Evolutionary conservation across 1,140 invertebrate species (phyloP), one percentile per base, ranked within the genome.

Genomic region (Ceratina australensis): DNA sequence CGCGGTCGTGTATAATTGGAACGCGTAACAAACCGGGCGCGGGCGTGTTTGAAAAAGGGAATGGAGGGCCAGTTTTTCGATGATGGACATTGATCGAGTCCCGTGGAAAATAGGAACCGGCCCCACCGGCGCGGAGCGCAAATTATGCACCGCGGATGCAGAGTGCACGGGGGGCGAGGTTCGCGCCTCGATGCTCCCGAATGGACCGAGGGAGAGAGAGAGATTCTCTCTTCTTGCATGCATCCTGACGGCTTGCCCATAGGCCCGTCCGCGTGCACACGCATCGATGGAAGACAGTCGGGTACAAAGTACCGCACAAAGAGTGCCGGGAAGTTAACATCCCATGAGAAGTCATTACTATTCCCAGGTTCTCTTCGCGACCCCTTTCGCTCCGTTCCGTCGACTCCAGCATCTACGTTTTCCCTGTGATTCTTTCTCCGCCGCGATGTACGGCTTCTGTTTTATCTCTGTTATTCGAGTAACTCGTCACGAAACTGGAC

Each of bases 71-170:
- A 5, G 57, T 16, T 24, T 16, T 24, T 16, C 68, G 81, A 84
- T 80, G 81, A 57, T 69, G 68, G 68, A 26, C 59, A 83, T 84
- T 81, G 82, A 84, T 78, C 81, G 54, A n/a, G 20, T 16, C 22
- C 72, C 18, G 42, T 18, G 60, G 18, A 59, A 64, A 49, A 60
- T 52, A 50, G 59, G 28, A 49, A 59, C 24, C n/a, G 33, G 65
- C 57, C 76, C 68, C 78, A 75, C 81, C 85, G 78, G 87, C 86
- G 5, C 18, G 79, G 5, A 42, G 26, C 57, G 72, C 79, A 80
- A 88, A 90, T 90, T 90, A 88, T 89, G 86, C 86, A 87, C 79
- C 82, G 75, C 80, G 80, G 76, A 87, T 79, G 84, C 79, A 85
- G 84, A 88, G 84, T 88, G 87, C 85, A 89, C 87, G 77, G 84